Evolutionary conservation across 2,888 invertebrate species (phyloP), one percentile per base, ranked within the genome.

Genomic region (Andricus quercusramuli): DNA sequence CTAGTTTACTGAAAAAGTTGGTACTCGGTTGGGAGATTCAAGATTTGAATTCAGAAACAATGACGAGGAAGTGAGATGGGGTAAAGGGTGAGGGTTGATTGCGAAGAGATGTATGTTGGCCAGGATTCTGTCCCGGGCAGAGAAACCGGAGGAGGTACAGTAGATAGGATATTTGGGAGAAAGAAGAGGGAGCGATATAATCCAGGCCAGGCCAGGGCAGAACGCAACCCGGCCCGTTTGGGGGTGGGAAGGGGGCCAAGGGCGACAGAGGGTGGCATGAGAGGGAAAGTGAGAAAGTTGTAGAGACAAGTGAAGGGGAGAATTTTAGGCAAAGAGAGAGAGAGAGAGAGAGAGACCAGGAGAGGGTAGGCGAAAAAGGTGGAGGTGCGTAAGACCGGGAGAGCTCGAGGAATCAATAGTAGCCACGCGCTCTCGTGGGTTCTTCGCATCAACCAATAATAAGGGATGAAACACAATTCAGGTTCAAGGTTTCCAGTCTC

Each of bases 321-420:
- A 87, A 81, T 82, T 78, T 78, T 68, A 80, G 82, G 77, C 67
- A 79, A 82, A 79, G 83, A 80, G 80, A 79, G 78, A 66, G 82
- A 81, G 79, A 78, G 79, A 81, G 82, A 80, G 78, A 84, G 85
- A 86, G 78, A 80, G 76, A 65, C 29, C 78, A 37, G 15, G 64
- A 59, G 64, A 67, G 41, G 85, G 66, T 41, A 59, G 51, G 56
- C 76, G 51, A 78, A 79, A 83, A 85, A 85, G 84, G 86, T 86
- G 89, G 85, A 86, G 86, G 86, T 86, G 88, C 88, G 88, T 87
- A 85, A 86, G 86, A 85, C 87, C 81, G 84, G 86, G 86, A 84
- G 85, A 86, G 87, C 82, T 87, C 78, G 86, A 85, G 86, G 88
- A 91, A 91, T 91, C 90, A 89, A 90, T 90, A 90, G 88, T 87